Evolutionary conservation across 2,888 invertebrate species (phyloP), one percentile per base, ranked within the genome.

Genomic region (Shargacucullia verbasci): DNA sequence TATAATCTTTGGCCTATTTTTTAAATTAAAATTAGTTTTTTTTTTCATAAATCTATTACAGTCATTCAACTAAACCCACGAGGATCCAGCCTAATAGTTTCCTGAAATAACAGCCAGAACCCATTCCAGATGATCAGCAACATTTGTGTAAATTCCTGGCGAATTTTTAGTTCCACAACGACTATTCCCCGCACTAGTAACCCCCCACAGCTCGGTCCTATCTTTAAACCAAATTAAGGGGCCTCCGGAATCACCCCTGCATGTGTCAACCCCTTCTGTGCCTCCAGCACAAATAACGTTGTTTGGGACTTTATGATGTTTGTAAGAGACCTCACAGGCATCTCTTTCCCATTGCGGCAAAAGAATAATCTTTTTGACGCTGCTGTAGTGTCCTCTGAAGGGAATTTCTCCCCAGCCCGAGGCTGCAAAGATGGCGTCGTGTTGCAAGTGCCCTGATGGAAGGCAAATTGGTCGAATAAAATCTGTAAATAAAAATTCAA

Each of bases 211-310:
- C 33, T 88, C 86, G 0, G 69, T 73, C 2, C 50, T 75, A 0
- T 73, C 63, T 11, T 70, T 76, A 9, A 75, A 38, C 69, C 80
- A 80, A 2, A 82, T 77, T 0, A 90, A 48, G 1, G 90, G 90
- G 0, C 90, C 89, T 0, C 90, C 90, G 0, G 89, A 89, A 53
- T 90, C 90, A 0, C 90, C 90, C 2, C 80, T 75, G 61, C 90
- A 90, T 0, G 87, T 86, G 15, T 90, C 90, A 0, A 85, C 55
- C 0, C 78, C 81, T 0, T 69, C 63, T 49, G 80, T 65, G 0
- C 89, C 90, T 0, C 90, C 90, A 0, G 90, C 90, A 27, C 90
- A 90, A 7, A 90, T 82, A 0, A 77, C 61, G 12, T 78, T 69
- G 0, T 78, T 48, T 0, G 88, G 85, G 0, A 89, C 41, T 2